Base-by-base conservation (phyloP, 2,113 vertebrate species). In the Leuciscus idus region DNA sequence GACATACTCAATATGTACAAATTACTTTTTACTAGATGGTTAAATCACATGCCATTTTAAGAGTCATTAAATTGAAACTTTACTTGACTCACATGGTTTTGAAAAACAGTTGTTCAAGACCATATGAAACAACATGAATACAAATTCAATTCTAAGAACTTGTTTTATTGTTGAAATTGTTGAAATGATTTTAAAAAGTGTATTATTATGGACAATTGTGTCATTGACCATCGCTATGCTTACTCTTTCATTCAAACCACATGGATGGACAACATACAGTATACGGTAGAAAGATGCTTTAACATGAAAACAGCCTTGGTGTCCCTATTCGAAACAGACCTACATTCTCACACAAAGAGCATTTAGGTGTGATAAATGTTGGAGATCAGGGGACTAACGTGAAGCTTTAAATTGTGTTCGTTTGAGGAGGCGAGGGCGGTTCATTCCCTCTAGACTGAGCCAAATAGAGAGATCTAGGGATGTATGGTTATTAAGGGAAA, bases 391-490 rank as follows among this genome's bases (percentile, higher is more conserved):
- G 61, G 81, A 82, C 62, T 70, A 77, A 36, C 19, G 26, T 55
- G 81, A 70, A 70, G 62, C 46, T 28, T 52, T 82, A 46, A 70
- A 82, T 82, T 82, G 81, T 82, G 81, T 82, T 82, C 46, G 19
- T 68, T 85, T 88, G 81, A 82, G 84, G 85, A 75, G 62, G 39
- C 73, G 74, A 85, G 78, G 70, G 66, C 79, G 36, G 79, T 61
- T 23, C 64, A 61, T 52, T 83, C 70, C 48, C 57, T 83, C 64
- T 33, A 61, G 43, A 59, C 64, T 6, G 76, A 75, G 76, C 61
- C 48, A 59, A 78, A 74, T 26, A 50, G 79, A 88, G 50, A 61
- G 39, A 86, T 85, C 80, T 87, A 76, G 83, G 83, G 80, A 83
- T 85, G 83, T 64, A 52, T 70, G 19, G 80, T 70, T 59, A 84